Conservation (phyloP, 2,797 vertebrate genomes). For the Fratercula arctica region DNA sequence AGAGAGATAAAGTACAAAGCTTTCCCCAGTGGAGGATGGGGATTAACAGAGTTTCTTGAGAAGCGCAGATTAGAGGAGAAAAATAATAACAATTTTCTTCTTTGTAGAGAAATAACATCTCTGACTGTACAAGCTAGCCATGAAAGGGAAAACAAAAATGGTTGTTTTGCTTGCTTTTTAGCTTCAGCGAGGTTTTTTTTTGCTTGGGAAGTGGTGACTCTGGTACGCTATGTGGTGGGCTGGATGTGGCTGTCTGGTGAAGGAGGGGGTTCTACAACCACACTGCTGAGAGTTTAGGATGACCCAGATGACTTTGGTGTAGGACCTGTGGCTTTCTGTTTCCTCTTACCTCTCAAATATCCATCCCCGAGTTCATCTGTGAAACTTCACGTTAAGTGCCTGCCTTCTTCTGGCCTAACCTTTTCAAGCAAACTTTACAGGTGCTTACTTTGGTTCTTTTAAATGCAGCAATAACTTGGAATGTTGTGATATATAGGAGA, state of each 20-base stretch:
- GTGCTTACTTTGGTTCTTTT: neutral
- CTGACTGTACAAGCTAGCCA: neutral
- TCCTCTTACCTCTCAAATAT: neutral
- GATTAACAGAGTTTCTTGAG: neutral
- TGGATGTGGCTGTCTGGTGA: rapidly evolving
- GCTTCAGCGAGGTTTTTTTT: neutral
- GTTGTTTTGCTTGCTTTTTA: neutral
- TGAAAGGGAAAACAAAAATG: neutral
- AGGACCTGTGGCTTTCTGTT: neutral
- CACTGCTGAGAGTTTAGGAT: neutral
- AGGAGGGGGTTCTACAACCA: neutral
- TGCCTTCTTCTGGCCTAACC: neutral
- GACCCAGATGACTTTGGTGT: rapidly evolving
- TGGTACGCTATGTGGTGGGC: neutral
- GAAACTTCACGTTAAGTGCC: neutral
- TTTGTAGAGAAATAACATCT: neutral
- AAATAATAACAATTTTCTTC: neutral
- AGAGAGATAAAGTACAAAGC: neutral
- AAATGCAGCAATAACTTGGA: neutral
- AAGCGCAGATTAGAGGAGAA: neutral
- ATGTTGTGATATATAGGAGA: neutral
- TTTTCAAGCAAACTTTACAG: neutral
- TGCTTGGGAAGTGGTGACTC: neutral
- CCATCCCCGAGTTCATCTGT: rapidly evolving
- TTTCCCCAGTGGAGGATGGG: neutral